phyloP scores from a whole-genome alignment of 2,888 invertebrate species.

The Apoda limacodes region DNA sequence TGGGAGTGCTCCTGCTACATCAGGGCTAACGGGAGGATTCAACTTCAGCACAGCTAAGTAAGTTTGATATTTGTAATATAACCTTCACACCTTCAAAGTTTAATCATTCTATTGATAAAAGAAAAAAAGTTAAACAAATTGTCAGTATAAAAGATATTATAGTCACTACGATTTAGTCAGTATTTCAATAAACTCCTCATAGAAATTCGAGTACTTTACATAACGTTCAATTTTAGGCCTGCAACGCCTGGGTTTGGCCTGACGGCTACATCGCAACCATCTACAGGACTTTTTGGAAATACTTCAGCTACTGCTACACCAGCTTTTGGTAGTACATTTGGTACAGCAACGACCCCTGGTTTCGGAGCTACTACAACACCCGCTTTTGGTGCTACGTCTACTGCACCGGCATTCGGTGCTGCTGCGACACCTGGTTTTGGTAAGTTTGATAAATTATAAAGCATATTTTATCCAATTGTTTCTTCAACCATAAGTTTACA shows the following conservation, averaged over 20 bases:
- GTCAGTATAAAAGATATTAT: no score
- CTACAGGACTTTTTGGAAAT: constrained; percentile 46
- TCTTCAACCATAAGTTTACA: no score
- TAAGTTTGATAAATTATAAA: constrained; percentile 15
- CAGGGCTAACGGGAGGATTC: constrained; percentile 46
- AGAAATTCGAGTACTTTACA: constrained; percentile 4
- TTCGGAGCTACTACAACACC: constrained; percentile 32
- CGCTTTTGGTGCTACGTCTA: constrained; percentile 28
- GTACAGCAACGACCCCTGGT: constrained; percentile 29
- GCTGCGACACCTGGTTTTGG: constrained; percentile 25
- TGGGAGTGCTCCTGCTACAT: constrained; percentile 58
- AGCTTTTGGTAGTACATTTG: constrained; percentile 27
- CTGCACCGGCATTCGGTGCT: constrained; percentile 32
- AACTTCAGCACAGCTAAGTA: constrained; percentile 62
- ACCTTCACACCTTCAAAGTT: constrained; percentile 6
- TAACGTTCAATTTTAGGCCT: constrained; percentile 30
- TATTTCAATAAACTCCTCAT: no score
- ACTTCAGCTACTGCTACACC: constrained; percentile 30
- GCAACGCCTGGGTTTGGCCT: constrained; percentile 47
- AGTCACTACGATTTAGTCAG: no score
- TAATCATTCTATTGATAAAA: constrained; percentile 1
- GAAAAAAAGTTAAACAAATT: no score
- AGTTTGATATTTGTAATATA: constrained; percentile 21
- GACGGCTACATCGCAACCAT: constrained; percentile 36
- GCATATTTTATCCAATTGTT: constrained; percentile 1